These are phyloP conservation scores for Xestia ashworthii DNA, from an alignment of 2,888 invertebrate genomes.

Conservation along the genomic window DNA sequence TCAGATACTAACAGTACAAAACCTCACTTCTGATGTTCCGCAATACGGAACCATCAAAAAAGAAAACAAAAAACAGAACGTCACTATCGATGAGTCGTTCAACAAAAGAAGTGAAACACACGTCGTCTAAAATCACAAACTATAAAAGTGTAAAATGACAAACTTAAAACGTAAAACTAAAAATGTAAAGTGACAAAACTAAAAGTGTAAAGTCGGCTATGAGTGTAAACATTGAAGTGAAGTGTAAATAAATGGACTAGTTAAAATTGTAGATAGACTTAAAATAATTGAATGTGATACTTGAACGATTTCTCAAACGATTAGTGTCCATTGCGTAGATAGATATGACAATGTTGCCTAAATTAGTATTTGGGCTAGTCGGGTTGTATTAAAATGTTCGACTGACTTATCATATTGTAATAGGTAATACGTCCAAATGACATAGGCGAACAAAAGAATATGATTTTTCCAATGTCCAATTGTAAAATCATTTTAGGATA, in stretches of 20 bases:
- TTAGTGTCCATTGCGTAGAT: constrained; percentile 75
- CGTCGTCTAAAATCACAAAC: constrained; percentile 76
- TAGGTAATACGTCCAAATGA: constrained; percentile 83
- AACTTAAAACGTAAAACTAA: constrained; percentile 28
- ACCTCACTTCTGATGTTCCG: constrained; percentile 87
- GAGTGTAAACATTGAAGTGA: constrained; percentile 57
- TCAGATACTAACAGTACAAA: constrained; percentile 92
- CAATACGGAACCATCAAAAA: constrained; percentile 90
- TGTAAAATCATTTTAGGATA: constrained; percentile 73
- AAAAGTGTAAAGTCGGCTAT: constrained; percentile 57
- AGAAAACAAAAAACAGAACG: constrained; percentile 89
- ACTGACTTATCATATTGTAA: constrained; percentile 84
- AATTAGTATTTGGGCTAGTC: constrained; percentile 67
- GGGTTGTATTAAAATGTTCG: constrained; percentile 82
- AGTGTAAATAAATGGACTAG: constrained; percentile 84
- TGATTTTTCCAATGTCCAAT: constrained; percentile 76
- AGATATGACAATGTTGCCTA: constrained; percentile 68
- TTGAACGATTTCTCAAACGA: constrained; percentile 74
- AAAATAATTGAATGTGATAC: constrained; percentile 87
- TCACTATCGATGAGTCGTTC: constrained; percentile 87
- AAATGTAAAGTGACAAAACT: constrained; percentile 29
- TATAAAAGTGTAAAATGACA: constrained; percentile 46
- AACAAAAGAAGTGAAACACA: constrained; percentile 87
- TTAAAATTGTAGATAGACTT: constrained; percentile 86
- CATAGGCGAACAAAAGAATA: constrained; percentile 70